Conservation (phyloP, 2,888 invertebrate genomes). For the Oscheius sp. region DNA sequence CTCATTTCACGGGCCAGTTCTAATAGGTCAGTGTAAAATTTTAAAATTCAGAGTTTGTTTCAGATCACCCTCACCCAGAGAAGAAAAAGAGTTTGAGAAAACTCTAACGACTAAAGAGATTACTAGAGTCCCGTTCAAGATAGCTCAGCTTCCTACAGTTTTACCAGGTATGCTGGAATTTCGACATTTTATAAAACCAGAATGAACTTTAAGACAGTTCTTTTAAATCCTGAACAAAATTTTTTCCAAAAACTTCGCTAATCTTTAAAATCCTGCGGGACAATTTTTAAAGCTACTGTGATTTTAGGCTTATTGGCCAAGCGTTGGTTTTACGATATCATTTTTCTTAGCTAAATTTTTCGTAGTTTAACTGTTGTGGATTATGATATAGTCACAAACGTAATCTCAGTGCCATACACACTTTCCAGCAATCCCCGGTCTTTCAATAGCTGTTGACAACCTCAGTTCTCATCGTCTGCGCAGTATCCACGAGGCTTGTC, state of each 20-base stretch:
- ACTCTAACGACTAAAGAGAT: neutral
- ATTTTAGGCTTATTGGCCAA: no score
- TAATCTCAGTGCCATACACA: no score
- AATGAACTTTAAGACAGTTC: no score
- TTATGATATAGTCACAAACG: no score
- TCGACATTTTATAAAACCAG: no score
- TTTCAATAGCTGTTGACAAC: constrained; percentile 30
- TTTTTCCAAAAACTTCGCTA: no score
- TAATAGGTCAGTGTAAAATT: neutral
- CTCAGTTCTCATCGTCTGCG: constrained; percentile 19
- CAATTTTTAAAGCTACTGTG: no score
- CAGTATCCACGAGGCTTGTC: constrained; percentile 33
- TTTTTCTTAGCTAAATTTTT: no score
- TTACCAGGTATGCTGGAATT: constrained; percentile 1
- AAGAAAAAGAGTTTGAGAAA: neutral
- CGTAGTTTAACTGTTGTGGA: no score
- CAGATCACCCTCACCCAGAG: neutral
- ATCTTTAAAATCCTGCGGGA: no score
- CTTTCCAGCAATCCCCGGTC: constrained; percentile 35
- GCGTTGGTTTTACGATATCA: no score
- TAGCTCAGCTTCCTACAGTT: constrained; percentile 12
- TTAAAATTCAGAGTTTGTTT: neutral
- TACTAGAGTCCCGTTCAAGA: constrained; percentile 13
- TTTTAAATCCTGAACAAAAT: no score
- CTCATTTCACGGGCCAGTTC: neutral